Percentiles rank a stretch among this genome's conserved stretches.
These are phyloP conservation scores for Teleogryllus occipitalis DNA, from an alignment of 1,140 invertebrate species.

Conservation along the genomic window DNA sequence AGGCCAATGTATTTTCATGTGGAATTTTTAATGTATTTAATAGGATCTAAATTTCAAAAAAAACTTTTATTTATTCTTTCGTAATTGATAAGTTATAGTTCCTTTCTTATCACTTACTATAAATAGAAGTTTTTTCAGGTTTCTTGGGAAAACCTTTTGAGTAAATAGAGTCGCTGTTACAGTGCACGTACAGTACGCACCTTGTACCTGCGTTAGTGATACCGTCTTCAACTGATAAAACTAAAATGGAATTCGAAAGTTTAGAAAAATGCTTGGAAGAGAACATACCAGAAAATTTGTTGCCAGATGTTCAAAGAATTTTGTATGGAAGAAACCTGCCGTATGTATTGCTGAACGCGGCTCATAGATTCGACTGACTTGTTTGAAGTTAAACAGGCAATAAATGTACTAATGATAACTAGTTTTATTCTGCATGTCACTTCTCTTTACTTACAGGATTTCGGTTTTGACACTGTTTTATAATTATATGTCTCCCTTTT, in stretches of 20 bases:
- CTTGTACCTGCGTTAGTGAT: no score
- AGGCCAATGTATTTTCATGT: constrained; percentile 5
- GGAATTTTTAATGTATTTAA: not conserved
- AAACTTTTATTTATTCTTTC: no score
- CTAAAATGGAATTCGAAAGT: constrained; percentile 10
- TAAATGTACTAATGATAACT: not conserved
- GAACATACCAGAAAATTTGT: not conserved
- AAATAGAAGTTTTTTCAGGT: no score
- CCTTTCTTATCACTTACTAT: no score
- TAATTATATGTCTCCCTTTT: no score
- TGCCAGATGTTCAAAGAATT: constrained; percentile 17
- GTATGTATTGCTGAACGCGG: not conserved
- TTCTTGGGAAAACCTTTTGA: no score
- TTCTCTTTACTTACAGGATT: no score
- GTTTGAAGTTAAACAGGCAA: not conserved
- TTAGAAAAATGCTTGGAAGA: constrained; percentile 14
- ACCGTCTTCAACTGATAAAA: not conserved
- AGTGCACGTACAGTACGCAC: no score
- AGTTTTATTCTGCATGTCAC: no score
- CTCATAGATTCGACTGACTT: not conserved
- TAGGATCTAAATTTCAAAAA: not conserved
- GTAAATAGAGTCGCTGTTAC: no score
- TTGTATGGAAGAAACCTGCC: constrained; percentile 17
- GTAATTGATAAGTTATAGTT: no score
- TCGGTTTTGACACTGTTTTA: no score